Percentiles rank a stretch among this genome's conserved stretches.
Conservation (phyloP, 2,797 vertebrate species). For the Botia almorhae region DNA sequence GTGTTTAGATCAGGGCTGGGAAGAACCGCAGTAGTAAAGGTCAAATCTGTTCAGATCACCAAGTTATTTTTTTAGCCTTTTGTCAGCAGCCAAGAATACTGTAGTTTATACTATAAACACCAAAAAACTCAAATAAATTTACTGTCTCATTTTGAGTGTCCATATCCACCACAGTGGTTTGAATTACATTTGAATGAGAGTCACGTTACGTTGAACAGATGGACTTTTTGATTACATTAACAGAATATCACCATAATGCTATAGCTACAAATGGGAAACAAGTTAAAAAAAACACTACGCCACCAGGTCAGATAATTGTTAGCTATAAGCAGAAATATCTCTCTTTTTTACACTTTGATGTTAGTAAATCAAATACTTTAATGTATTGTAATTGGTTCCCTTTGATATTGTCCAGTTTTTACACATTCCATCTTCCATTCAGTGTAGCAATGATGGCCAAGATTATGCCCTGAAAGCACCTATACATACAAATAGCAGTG, state of each 20-base stretch:
- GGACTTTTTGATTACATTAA: conserved; percentile 33
- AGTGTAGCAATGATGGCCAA: conserved; percentile 28
- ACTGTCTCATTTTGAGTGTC: background rate
- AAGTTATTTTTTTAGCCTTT: background rate
- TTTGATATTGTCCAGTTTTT: conserved; percentile 50
- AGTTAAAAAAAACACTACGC: background rate
- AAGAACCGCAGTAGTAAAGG: conserved; percentile 17
- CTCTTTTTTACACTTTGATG: conserved; percentile 49
- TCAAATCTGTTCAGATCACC: conserved; percentile 33
- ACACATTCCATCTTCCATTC: conserved; percentile 40
- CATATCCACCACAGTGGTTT: background rate
- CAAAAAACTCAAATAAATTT: background rate
- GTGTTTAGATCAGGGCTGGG: conserved; percentile 37
- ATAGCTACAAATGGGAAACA: conserved; percentile 29
- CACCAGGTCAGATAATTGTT: conserved; percentile 37
- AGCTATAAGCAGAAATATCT: background rate
- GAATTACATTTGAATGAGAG: background rate
- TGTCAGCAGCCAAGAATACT: background rate
- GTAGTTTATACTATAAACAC: background rate
- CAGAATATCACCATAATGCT: conserved; percentile 14
- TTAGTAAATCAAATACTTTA: conserved; percentile 47
- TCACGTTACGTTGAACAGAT: background rate
- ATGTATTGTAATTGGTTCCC: conserved; percentile 46
- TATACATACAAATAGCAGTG: conserved; percentile 39
- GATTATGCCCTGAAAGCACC: conserved; percentile 49